Evolutionary conservation across 2,888 invertebrate species (phyloP), one percentile per base, ranked within the genome.

Genomic region (Uloborus plumipes): DNA sequence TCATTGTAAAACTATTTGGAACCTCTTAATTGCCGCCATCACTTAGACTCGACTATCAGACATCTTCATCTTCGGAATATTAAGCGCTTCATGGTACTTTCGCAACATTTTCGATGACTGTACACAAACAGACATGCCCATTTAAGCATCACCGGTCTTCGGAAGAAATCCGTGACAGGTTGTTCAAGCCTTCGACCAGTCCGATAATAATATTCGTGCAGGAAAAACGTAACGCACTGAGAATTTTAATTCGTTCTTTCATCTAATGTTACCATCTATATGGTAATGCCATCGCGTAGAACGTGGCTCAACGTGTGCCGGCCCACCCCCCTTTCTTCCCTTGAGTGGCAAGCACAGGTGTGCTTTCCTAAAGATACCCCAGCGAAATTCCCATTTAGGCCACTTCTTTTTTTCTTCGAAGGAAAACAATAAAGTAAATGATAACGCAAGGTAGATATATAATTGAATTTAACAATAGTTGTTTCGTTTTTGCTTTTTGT

Each of bases 381-480:
- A 64, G 20, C 50, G 59, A 47, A 65, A 22, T 69, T 62, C 61
- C 67, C 69, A 80, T 58, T 80, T 77, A 70, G 53, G 39, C 47
- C 51, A 50, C 67, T 61, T 75, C 67, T 67, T 58, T 58, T 66
- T 39, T 18, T 49, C n/a, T 16, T 49, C 47, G 13, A 6, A 20
- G 71, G 22, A 73, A 62, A 65, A 81, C 69, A 81, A 81, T 81
- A 47, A 81, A 73, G 49, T 47, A 62, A 80, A 80, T 69, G 74
- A 80, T 69, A 70, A 70, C 62, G 50, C 47, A 64, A 69, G 61
- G 58, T 64, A 26, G 22, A 64, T 69, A 74, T 49, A 50, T 81
- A 81, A 81, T 81, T 81, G 80, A 81, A 81, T 81, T 74, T 81
- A 81, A 74, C 80, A 81, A 81, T 81, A 55, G 67, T 49, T 62